phyloP scores from a whole-genome alignment of 1,140 invertebrate genomes.

The Pentalonia nigronervosa region DNA sequence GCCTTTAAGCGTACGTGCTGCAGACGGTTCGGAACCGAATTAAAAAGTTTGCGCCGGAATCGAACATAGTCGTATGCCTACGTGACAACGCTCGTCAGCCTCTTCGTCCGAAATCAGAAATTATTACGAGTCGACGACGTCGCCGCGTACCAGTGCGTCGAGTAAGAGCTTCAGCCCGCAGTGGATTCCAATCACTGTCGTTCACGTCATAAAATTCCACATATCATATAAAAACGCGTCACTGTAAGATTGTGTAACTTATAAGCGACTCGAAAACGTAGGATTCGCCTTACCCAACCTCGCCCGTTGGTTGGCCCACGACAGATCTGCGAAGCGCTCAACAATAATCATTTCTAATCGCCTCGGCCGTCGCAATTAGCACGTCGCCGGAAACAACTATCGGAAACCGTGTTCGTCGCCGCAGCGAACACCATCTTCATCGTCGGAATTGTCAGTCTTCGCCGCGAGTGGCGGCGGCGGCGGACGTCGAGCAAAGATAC shows the following conservation, averaged over 20 bases:
- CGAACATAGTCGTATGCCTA: neutral
- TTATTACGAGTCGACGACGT: too few species aligned
- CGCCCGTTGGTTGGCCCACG: neutral
- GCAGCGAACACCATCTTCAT: neutral
- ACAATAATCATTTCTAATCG: neutral
- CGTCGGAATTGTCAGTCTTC: neutral
- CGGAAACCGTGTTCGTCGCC: too few species aligned
- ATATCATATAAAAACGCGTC: too few species aligned
- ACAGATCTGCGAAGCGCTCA: neutral
- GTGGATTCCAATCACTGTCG: too few species aligned
- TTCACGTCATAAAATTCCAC: too few species aligned
- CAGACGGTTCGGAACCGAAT: neutral
- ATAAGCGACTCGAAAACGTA: neutral
- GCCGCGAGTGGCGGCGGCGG: neutral
- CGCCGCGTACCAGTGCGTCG: too few species aligned
- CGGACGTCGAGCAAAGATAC: neutral
- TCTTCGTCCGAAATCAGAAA: neutral
- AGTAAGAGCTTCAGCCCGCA: too few species aligned
- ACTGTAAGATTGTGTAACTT: neutral
- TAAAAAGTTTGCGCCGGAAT: neutral
- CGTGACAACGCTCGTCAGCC: neutral
- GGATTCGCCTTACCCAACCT: neutral
- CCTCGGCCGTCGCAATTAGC: neutral
- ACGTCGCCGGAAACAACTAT: neutral
- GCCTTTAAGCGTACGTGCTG: neutral